Evolutionary conservation across 2,113 vertebrate species (phyloP), one percentile per base, ranked within the genome.

Genomic region (Ramphastos sulfuratus): DNA sequence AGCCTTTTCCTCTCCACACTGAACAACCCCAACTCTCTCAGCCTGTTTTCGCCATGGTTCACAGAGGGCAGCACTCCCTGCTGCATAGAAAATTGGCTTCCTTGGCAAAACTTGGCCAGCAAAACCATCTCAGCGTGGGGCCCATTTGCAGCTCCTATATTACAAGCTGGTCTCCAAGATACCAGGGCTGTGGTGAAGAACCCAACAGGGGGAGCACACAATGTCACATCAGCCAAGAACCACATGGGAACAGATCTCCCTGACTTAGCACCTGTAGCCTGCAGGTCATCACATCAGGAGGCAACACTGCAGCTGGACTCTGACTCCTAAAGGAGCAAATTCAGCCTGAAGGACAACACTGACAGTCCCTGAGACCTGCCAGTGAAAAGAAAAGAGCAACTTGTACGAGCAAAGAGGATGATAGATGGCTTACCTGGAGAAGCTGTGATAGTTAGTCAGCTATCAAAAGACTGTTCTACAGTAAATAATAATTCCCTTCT

Each of bases 151-250:
- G 31, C 55, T 6, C 2, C 5, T 5, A 25, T 21, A 1, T 14
- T 28, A 15, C 12, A 33, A 82, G 7, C 0, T 2, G 15, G 28
- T 3, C 31, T 69, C 50, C 72, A 84, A 82, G 19, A 21, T 48
- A 77, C 24, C 21, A 67, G 18, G 67, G 66, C 44, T 89, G 54
- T 33, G 12, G 33, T 33, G 66, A 74, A 59, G 48, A 19, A 64
- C 12, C 31, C 2, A 0, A 8, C 0, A 0, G 13, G 20, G 5
- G 55, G 30, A 33, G 10, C 14, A 54, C 3, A 0, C 24, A 30
- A 24, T 59, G 46, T 48, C 3, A 1, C 42, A 65, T 48, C 42
- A 1, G 0, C 37, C 69, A 46, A 46, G 35, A 18, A 42, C 10
- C 66, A 58, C 2, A 2, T 2, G 1, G 28, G 15, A 64, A 50